These are phyloP conservation scores for Gastracanthus pulcherrimus DNA, from an alignment of 2,888 invertebrate species.

Conservation along the genomic window DNA sequence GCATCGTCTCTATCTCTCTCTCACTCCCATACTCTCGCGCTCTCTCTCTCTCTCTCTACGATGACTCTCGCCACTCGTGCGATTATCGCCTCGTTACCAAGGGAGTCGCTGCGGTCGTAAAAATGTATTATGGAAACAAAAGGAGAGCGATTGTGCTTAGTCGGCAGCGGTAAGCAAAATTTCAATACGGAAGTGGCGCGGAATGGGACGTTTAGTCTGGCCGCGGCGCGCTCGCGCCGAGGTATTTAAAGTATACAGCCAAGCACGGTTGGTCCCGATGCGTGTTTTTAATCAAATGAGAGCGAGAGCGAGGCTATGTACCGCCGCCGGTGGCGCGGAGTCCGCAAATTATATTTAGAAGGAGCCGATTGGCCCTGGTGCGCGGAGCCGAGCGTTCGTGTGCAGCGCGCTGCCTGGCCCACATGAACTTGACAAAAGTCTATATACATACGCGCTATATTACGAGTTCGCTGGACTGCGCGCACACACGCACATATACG, in stretches of 20 bases:
- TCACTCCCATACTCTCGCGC: conserved; percentile 38
- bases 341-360: conserved; percentile 24
- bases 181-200: not conserved
- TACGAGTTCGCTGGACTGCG: not conserved
- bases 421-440: not conserved
- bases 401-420: too few species aligned
- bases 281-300: too few species aligned
- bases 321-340: not conserved
- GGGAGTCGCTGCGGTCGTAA: too few species aligned
- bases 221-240: too few species aligned
- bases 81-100: not conserved
- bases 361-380: too few species aligned
- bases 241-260: conserved; percentile 1
- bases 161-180: not conserved
- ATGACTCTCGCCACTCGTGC: not conserved
- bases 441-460: not conserved
- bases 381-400: too few species aligned
- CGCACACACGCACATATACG: not conserved
- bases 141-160: not conserved
- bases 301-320: too few species aligned
- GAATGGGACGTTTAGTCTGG: not conserved
- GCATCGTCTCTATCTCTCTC: not conserved
- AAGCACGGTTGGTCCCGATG: too few species aligned
- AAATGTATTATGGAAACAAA: not conserved
- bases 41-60: conserved; percentile 38